Conservation (phyloP, 2,113 vertebrate genomes). For the Dryoscopus gambensis region DNA sequence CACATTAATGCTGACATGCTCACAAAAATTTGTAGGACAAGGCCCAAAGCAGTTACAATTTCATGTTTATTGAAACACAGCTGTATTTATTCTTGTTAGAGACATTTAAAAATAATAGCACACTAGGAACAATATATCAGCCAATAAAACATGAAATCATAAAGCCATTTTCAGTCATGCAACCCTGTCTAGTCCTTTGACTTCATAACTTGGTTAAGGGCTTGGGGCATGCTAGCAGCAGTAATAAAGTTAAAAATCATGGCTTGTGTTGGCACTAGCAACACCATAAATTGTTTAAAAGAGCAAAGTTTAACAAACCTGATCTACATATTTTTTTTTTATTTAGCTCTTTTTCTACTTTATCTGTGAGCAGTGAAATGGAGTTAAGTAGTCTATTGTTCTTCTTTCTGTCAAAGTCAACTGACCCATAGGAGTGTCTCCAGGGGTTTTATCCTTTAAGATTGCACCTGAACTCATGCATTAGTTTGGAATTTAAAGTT, state of each 20-base stretch:
- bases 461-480: background rate
- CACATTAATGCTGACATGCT: background rate
- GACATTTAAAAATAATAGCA: background rate
- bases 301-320: background rate
- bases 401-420: background rate
- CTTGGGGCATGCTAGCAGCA: background rate
- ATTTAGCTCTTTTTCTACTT: background rate
- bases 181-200: background rate
- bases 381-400: background rate
- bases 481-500: background rate
- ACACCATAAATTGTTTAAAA: background rate
- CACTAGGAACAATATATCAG: background rate
- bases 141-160: background rate
- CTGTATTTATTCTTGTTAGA: background rate
- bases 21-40: background rate
- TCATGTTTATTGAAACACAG: background rate
- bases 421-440: background rate
- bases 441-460: background rate
- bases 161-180: background rate
- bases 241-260: background rate
- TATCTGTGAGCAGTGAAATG: background rate
- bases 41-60: background rate
- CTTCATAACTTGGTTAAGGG: background rate
- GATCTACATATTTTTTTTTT: background rate
- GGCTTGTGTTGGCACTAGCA: background rate